Percentiles rank a stretch among this genome's conserved stretches.
Conservation (phyloP, 2,888 invertebrate species). For the Cephus pygmeus region DNA sequence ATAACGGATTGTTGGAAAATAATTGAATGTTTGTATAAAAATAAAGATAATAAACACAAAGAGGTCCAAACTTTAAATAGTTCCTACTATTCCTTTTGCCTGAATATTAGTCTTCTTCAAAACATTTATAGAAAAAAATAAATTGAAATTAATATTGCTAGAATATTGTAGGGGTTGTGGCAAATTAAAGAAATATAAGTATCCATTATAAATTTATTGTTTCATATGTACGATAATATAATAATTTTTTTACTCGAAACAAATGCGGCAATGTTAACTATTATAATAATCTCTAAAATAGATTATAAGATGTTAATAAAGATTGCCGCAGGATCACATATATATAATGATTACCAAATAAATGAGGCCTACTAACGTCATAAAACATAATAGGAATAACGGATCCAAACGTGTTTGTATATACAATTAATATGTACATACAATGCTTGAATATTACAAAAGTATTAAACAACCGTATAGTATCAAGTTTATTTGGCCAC, state of each 20-base stretch:
- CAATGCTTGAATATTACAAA: slow-evolving; percentile 5
- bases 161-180: slow-evolving; percentile 13
- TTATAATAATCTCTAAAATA: slow-evolving; percentile 13
- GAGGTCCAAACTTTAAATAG: neutral
- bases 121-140: slow-evolving; percentile 4
- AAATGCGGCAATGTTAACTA: slow-evolving; percentile 12
- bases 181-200: slow-evolving; percentile 9
- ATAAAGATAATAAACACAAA: neutral
- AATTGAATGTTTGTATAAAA: neutral
- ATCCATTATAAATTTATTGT: neutral
- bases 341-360: neutral
- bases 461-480: neutral
- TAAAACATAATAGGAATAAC: slow-evolving; percentile 1
- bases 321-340: neutral
- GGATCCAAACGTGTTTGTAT: neutral
- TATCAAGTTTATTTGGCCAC: slow-evolving; percentile 1
- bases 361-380: neutral
- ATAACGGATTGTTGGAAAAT: slow-evolving; percentile 18
- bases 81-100: neutral
- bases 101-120: neutral
- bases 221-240: neutral
- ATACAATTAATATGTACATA: slow-evolving; percentile 8
- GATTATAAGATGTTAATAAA: slow-evolving; percentile 4
- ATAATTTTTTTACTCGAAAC: slow-evolving; percentile 14
- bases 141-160: slow-evolving; percentile 11